Evolutionary conservation across 2,888 invertebrate genomes (phyloP).

Genomic region (Craniophora ligustri): DNA sequence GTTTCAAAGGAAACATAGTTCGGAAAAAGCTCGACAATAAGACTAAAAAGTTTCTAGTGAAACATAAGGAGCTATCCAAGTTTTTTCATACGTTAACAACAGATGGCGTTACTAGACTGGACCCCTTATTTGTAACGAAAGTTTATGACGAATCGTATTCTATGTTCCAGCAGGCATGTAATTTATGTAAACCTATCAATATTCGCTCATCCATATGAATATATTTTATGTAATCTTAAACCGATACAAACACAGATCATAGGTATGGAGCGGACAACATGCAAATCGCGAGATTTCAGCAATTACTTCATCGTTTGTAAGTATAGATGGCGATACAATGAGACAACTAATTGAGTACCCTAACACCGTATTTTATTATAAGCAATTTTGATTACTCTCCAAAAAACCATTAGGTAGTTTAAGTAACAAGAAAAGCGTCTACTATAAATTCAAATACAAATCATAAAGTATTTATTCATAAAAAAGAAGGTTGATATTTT

Average conservation of each 20-base stretch:
- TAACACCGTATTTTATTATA: background rate
- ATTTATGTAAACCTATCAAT: no score
- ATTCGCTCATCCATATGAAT: no score
- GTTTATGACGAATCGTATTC: no score
- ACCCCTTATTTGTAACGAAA: no score
- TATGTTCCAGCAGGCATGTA: no score
- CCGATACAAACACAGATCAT: no score
- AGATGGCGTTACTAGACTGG: conserved; percentile 19
- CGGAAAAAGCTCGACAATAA: no score
- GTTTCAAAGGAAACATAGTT: no score
- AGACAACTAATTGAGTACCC: background rate
- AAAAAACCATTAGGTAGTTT: no score
- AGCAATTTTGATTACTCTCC: background rate
- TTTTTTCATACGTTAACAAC: no score
- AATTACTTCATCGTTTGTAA: no score
- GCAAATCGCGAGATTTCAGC: background rate
- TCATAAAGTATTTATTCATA: background rate
- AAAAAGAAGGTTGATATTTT: background rate
- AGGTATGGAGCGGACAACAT: no score
- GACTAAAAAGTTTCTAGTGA: background rate
- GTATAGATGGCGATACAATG: conserved; percentile 16
- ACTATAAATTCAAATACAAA: background rate
- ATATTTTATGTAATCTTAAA: background rate
- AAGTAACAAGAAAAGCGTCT: background rate
- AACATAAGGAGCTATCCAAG: background rate